Percentiles rank a stretch among this genome's conserved stretches.
These are phyloP conservation scores for Calliphora vomitoria DNA, from an alignment of 2,888 invertebrate genomes.

Conservation along the genomic window DNA sequence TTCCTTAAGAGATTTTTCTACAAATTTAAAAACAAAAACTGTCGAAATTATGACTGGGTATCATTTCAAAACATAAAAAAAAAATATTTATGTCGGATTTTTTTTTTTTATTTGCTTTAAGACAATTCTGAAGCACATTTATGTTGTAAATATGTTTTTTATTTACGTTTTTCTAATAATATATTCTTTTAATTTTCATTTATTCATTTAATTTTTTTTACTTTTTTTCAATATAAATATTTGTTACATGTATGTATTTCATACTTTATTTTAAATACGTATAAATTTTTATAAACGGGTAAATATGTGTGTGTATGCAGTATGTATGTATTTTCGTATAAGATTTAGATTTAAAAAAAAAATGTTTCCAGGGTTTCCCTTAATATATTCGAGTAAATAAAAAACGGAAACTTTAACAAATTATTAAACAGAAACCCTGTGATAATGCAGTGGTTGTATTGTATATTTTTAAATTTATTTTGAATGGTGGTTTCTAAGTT, in stretches of 20 bases:
- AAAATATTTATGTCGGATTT: conserved; percentile 9
- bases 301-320: conserved; percentile 47
- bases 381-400: conserved; percentile 10
- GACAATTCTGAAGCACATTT: conserved; percentile 65
- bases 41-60: not conserved
- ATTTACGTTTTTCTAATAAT: conserved; percentile 72
- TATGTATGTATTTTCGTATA: conserved; percentile 48
- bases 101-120: conserved; percentile 9
- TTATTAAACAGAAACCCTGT: conserved; percentile 55
- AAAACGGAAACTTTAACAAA: conserved; percentile 47
- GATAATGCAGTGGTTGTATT: conserved; percentile 52
- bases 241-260: conserved; percentile 40
- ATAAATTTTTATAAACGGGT: conserved; percentile 73
- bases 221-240: conserved; percentile 60
- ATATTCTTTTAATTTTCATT: conserved; percentile 36
- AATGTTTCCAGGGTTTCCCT: conserved; percentile 30
- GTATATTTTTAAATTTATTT: conserved; percentile 22
- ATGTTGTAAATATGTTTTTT: conserved; percentile 73
- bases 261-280: conserved; percentile 67
- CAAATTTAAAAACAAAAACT: too few relatives aligned
- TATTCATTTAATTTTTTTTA: conserved; percentile 27
- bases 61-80: conserved; percentile 5
- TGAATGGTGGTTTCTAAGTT: conserved; percentile 72
- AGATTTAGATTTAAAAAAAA: conserved; percentile 44
- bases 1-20: too few relatives aligned